These are phyloP conservation scores for Tachyglossus aculeatus DNA, from an alignment of 2,797 vertebrate genomes.

Conservation along the genomic window DNA sequence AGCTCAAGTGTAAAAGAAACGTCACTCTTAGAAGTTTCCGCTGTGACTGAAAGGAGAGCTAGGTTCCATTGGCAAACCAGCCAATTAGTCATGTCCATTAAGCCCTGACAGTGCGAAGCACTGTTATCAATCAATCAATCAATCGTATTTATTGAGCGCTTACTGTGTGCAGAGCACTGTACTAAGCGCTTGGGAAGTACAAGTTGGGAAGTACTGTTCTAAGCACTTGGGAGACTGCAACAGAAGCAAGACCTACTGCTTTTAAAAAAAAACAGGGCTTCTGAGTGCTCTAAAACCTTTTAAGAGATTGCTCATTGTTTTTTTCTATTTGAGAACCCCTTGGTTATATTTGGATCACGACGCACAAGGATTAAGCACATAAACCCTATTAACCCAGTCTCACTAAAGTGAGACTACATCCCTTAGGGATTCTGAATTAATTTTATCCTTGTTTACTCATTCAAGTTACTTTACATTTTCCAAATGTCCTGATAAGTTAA, in stretches of 20 bases:
- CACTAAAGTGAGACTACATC: slow-evolving; percentile 33
- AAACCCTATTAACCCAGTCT: slow-evolving; percentile 48
- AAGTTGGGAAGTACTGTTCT: too few relatives aligned
- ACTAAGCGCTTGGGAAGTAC: too few relatives aligned
- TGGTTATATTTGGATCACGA: slow-evolving; percentile 34
- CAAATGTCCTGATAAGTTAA: slow-evolving; percentile 18
- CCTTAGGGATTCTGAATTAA: slow-evolving; percentile 49
- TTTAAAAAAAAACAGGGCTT: slow-evolving; percentile 44
- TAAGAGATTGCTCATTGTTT: slow-evolving; percentile 35
- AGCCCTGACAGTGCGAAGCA: too few relatives aligned
- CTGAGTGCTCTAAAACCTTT: slow-evolving; percentile 43
- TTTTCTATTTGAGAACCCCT: slow-evolving; percentile 37
- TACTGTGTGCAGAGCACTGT: too few relatives aligned
- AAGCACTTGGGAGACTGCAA: too few relatives aligned
- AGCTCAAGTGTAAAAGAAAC: too few relatives aligned
- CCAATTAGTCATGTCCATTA: too few relatives aligned
- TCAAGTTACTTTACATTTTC: slow-evolving; percentile 41
- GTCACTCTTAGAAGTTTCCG: slow-evolving; percentile 44
- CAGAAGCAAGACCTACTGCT: too few relatives aligned
- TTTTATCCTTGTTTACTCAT: slow-evolving; percentile 25
- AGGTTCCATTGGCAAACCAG: slow-evolving; percentile 65
- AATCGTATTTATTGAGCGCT: too few relatives aligned
- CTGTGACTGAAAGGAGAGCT: not conserved
- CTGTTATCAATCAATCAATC: too few relatives aligned
- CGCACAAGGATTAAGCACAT: slow-evolving; percentile 36